Conservation (phyloP, 2,888 invertebrate species). For the Drosophila meridionalis region DNA sequence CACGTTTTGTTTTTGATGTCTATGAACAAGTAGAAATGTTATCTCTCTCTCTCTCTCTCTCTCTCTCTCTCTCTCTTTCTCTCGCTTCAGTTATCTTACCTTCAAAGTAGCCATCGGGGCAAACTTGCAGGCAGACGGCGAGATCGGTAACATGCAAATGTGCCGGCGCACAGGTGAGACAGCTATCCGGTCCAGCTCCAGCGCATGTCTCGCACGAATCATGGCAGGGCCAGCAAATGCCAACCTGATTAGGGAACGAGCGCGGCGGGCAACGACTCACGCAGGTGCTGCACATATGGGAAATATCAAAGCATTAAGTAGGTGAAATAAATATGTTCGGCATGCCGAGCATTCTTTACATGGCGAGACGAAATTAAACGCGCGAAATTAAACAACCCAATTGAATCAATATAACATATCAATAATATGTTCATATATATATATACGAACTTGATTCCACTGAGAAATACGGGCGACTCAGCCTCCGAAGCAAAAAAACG, state of each 20-base stretch:
- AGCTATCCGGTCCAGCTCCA: conserved; percentile 94
- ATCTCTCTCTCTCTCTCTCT: neutral
- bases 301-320: neutral
- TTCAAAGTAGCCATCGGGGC: conserved; percentile 95
- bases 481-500: no score
- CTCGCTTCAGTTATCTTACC: conserved; percentile 84
- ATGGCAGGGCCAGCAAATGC: conserved; percentile 94
- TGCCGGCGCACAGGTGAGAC: conserved; percentile 93
- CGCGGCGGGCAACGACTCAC: conserved; percentile 94
- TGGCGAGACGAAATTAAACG: no score
- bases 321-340: neutral
- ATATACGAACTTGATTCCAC: no score
- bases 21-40: conserved; percentile 55
- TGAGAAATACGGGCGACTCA: no score
- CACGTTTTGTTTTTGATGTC: conserved; percentile 91
- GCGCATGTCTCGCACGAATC: conserved; percentile 95
- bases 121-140: conserved; percentile 94
- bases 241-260: conserved; percentile 92
- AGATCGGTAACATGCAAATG: conserved; percentile 93
- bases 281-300: conserved; percentile 88
- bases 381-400: no score
- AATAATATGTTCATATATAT: no score
- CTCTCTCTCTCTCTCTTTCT: no score
- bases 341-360: neutral
- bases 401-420: no score